Evolutionary conservation across 2,888 invertebrate species (phyloP), one percentile per base, ranked within the genome.

Genomic region (Ornithoptera priamus): DNA sequence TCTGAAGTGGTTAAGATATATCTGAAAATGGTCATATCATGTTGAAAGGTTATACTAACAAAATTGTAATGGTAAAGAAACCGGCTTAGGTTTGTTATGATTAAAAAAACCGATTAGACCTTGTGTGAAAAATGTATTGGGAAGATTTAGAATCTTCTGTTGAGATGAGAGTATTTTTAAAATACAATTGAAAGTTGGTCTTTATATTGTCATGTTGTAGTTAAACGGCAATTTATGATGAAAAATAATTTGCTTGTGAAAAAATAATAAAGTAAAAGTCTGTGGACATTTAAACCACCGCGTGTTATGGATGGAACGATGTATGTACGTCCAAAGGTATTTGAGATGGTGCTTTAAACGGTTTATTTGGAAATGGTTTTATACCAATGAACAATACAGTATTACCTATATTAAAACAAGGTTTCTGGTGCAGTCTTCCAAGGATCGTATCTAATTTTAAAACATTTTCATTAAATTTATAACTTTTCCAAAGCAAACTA

Each of bases 81-180:
- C 81, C 83, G 82, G 81, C 83, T 82, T 85, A 85, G 81, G 85
- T 83, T 83, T 89, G 87, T 87, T 86, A 84, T 82, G 84, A 80
- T 85, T 86, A 84, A 80, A 76, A 86, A 85, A 86, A 85, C 85
- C 85, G 84, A 81, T 79, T 87, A 85, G 83, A 81, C 86, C 85
- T 83, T 85, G 83, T 86, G 85, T 81, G 81, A 82, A 80, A 39
- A 85, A 79, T 83, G 83, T 84, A 85, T 84, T 81, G 80, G 79
- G 89, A 86, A 87, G 91, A 87, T 92, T 91, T 81, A 86, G 87
- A 92, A 91, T 92, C 92, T 90, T 88, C 88, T 82, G 80, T 70
- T 81, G 83, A 83, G 81, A 79, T 80, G 24, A 85, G 84, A 81
- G 91, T 91, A 90, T 92, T 90, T 91, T 81, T 82, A 88, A 91